These are phyloP conservation scores for Pelobates fuscus DNA, from an alignment of 2,113 vertebrate genomes.

Conservation along the genomic window DNA sequence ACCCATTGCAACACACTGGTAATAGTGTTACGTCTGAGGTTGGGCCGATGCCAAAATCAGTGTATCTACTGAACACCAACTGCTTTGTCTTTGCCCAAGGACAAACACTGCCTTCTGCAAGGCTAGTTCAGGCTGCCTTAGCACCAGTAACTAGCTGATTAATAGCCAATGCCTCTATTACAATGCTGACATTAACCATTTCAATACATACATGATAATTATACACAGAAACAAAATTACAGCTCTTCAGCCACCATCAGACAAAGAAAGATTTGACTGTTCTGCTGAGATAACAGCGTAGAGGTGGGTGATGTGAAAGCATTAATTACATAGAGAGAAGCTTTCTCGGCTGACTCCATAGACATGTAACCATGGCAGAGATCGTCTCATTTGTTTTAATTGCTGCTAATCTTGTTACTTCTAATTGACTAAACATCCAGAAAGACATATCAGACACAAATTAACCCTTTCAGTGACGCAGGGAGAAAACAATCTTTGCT, in stretches of 20 bases:
- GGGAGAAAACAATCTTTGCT: background rate
- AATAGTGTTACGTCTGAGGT: too few relatives aligned
- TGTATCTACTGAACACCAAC: too few relatives aligned
- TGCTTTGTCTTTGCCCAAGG: too few relatives aligned
- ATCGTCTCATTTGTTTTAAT: slow-evolving; percentile 32
- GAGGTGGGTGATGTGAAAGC: background rate
- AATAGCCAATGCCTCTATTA: background rate
- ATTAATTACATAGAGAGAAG: slow-evolving; percentile 25
- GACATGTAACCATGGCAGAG: slow-evolving; percentile 27
- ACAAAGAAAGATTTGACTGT: background rate
- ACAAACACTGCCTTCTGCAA: too few relatives aligned
- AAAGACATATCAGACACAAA: background rate
- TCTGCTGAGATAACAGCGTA: slow-evolving; percentile 1
- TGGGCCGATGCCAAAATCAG: too few relatives aligned
- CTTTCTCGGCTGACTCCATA: background rate
- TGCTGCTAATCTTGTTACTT: slow-evolving; percentile 32
- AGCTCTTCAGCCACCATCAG: background rate
- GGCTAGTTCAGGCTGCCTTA: background rate
- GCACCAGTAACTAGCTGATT: background rate
- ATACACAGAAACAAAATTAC: background rate
- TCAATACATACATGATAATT: background rate
- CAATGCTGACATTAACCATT: background rate
- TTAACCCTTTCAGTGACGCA: background rate
- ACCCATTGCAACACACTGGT: too few relatives aligned
- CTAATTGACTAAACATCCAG: slow-evolving; percentile 29